Evolutionary conservation across 2,888 invertebrate genomes (phyloP).

Genomic region (Drosophila mayaguana): DNA sequence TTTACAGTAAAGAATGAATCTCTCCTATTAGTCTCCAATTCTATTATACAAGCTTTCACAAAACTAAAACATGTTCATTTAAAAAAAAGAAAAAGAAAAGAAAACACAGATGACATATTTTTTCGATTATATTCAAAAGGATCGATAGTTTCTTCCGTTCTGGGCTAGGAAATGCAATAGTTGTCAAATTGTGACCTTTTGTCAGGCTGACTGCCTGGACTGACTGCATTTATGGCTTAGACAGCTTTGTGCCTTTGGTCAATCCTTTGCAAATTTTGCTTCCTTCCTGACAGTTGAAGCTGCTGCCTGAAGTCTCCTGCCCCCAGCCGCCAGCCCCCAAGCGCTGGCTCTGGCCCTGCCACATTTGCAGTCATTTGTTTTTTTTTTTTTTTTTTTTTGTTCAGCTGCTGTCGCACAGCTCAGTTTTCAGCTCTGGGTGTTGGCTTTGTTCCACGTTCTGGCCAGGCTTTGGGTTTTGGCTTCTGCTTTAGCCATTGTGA

Average conservation of each 20-base stretch:
- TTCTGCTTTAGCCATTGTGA: slow-evolving; percentile 49
- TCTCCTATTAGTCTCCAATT: no score
- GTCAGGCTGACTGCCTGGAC: neutral
- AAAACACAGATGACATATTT: no score
- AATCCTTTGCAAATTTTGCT: slow-evolving; percentile 39
- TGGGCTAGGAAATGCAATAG: slow-evolving; percentile 3
- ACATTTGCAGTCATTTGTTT: slow-evolving; percentile 36
- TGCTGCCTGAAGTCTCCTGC: neutral
- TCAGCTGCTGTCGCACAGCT: slow-evolving; percentile 28
- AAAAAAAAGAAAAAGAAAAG: no score
- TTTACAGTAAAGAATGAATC: no score
- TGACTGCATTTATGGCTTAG: slow-evolving; percentile 58
- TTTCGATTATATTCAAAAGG: neutral
- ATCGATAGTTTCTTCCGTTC: neutral
- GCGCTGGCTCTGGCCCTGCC: no score
- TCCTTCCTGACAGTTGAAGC: slow-evolving; percentile 22
- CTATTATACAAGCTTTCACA: no score
- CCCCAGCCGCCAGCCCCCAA: neutral
- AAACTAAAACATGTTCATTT: no score
- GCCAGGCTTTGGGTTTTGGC: slow-evolving; percentile 28
- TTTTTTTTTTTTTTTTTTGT: neutral
- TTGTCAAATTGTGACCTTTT: slow-evolving; percentile 3
- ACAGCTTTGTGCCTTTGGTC: slow-evolving; percentile 55
- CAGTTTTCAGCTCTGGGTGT: slow-evolving; percentile 57
- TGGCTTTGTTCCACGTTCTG: slow-evolving; percentile 33